Percentiles rank a stretch among this genome's conserved stretches.
These are phyloP conservation scores for Aspidapion aeneum DNA, from an alignment of 2,888 invertebrate species.

Conservation along the genomic window DNA sequence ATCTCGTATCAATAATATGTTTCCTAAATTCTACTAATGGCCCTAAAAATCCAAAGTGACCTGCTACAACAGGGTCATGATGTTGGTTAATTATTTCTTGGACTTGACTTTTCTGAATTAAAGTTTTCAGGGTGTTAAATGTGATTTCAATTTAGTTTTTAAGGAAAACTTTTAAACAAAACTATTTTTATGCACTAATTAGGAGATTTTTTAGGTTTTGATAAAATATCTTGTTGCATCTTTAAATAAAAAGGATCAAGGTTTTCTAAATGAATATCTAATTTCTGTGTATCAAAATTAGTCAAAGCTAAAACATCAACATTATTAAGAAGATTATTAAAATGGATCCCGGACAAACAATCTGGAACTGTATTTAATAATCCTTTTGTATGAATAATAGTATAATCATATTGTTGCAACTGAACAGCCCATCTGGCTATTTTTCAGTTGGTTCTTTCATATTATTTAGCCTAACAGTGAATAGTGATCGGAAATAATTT, in stretches of 20 bases:
- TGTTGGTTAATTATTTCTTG: conserved; percentile 10
- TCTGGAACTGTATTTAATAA: conserved; percentile 3
- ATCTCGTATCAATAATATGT: conserved; percentile 17
- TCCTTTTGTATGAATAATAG: conserved; percentile 11
- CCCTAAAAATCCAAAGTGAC: too few relatives aligned
- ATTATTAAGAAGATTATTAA: too few relatives aligned
- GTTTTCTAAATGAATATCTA: neutral
- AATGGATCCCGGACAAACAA: too few relatives aligned
- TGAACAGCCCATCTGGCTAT: too few relatives aligned
- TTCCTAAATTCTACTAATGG: too few relatives aligned
- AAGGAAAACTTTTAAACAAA: neutral
- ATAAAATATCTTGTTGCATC: neutral
- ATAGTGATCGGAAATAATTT: conserved; percentile 27
- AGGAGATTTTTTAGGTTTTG: neutral
- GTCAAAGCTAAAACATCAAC: too few relatives aligned
- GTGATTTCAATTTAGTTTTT: neutral
- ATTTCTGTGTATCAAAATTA: neutral
- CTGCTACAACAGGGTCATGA: too few relatives aligned
- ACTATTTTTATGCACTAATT: neutral
- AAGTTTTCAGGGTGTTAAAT: conserved; percentile 25
- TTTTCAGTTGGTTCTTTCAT: too few relatives aligned
- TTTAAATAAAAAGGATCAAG: neutral
- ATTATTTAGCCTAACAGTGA: conserved; percentile 25
- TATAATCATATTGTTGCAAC: conserved; percentile 18
- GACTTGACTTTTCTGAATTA: conserved; percentile 24